Conservation (phyloP, 2,113 vertebrate genomes). For the Gallinago media region DNA sequence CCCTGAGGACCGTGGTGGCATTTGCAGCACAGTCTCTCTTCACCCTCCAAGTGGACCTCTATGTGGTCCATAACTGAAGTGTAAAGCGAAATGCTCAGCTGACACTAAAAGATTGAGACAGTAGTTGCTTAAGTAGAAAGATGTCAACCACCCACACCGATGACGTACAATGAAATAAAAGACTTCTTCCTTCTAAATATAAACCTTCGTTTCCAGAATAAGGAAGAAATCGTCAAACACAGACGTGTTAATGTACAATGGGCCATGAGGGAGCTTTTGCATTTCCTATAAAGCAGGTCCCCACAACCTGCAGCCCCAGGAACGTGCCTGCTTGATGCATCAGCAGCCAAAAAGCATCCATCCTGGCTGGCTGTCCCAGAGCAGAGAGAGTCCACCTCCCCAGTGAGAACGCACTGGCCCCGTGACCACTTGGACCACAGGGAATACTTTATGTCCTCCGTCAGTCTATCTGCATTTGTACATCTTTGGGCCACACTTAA, state of each 20-base stretch:
- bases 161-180: neutral
- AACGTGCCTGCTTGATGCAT: neutral
- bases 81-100: neutral
- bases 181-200: constrained; percentile 21
- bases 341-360: neutral
- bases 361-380: neutral
- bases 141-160: neutral
- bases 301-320: neutral
- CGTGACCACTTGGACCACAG: neutral
- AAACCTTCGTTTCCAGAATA: neutral
- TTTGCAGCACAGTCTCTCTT: neutral
- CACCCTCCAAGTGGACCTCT: neutral
- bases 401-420: neutral
- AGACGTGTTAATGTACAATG: neutral
- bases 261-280: neutral
- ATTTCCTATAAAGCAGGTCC: neutral
- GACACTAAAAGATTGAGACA: neutral
- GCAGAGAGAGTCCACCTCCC: neutral
- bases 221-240: neutral
- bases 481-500: neutral
- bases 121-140: neutral
- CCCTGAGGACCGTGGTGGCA: no score
- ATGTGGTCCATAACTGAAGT: neutral
- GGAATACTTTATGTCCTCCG: neutral
- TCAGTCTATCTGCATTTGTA: neutral